A percentile compares a stretch with the other conserved stretches of the same genome.
phyloP scores from a whole-genome alignment of 2,113 vertebrate species.

The Apteryx mantelli region DNA sequence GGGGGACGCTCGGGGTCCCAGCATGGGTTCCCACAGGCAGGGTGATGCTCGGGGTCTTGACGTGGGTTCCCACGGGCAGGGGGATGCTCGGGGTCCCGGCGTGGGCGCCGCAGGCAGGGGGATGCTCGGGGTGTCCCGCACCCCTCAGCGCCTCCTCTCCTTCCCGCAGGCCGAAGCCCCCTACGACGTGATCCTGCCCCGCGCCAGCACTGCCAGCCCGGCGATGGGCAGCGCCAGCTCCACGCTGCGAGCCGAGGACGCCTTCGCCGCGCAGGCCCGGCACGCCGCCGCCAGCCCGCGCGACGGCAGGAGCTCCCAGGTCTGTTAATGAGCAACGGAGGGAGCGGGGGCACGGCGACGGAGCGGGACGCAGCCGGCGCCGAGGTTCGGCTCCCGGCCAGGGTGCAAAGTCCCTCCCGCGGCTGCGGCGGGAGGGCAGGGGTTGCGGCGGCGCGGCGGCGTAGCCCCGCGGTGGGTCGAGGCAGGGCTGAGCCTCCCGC shows the following conservation, averaged over 20 bases:
- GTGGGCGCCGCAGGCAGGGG: no score
- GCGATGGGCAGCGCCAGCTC: slow-evolving; percentile 78
- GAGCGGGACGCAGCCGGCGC: not conserved
- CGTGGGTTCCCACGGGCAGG: not conserved
- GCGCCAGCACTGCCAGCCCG: slow-evolving; percentile 81
- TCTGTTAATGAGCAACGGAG: slow-evolving; percentile 65
- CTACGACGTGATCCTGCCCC: slow-evolving; percentile 85
- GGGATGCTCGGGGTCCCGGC: not conserved
- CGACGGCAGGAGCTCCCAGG: slow-evolving; percentile 73
- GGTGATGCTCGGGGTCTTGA: not conserved
- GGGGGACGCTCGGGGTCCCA: no score
- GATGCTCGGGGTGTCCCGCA: not conserved
- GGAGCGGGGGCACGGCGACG: not conserved
- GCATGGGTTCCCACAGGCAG: not conserved
- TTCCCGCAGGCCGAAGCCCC: slow-evolving; percentile 63
- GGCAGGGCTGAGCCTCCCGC: not conserved
- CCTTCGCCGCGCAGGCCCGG: slow-evolving; percentile 46
- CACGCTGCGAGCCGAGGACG: slow-evolving; percentile 77
- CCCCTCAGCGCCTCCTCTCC: not conserved
- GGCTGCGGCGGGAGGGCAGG: not conserved
- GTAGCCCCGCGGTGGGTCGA: rapidly evolving
- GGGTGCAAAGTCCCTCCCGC: not conserved
- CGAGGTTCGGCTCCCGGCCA: not conserved
- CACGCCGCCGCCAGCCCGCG: not conserved
- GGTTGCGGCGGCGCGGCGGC: not conserved